Evolutionary conservation across 2,113 vertebrate genomes (phyloP), one percentile per base, ranked within the genome.

Genomic region (Gorsachius goisagi): DNA sequence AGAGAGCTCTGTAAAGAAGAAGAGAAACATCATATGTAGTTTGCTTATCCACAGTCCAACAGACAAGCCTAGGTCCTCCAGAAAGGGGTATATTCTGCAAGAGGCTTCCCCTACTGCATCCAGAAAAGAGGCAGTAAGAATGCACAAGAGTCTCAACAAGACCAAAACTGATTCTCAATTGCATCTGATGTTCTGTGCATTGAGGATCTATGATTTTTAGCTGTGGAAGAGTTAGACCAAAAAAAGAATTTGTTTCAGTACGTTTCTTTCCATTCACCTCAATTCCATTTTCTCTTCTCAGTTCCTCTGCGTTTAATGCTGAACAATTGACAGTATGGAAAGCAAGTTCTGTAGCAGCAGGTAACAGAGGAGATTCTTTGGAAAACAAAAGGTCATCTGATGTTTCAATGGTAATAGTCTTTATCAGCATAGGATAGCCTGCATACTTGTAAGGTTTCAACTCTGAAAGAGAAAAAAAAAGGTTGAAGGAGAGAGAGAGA

Each of bases 311-410:
- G 26, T 99, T 99, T 32, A 99, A 98, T 30, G 99, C 99, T 11
- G 99, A 99, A 91, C 99, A 99, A 97, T 98, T 99, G 93, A 99
- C 99, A 2, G 99, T 99, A 95, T 99, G 99, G 95, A 99, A 99
- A 85, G 99, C 99, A 62, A 99, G 98, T 60, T 99, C 99, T 20
- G 99, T 87, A 20, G 99, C 99, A 55, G 99, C 99, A 3, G 99
- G 99, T 86, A 99, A 97, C 52, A 99, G 94, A 6, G 99, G 99
- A 35, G 99, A 99, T 50, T 99, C 98, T 97, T 99, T 99, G 60
- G 99, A 99, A 97, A 99, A 99, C 32, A 99, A 98, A 89, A 98
- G 98, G 52, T 98, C 98, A 88, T 99, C 99, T 53, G 98, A 98
- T 1, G 99, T 99, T 97, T 99, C 99, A 98, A 99, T 99, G 24